These are phyloP conservation scores for Gymnarchus niloticus DNA, from an alignment of 2,113 vertebrate genomes.

Conservation along the genomic window DNA sequence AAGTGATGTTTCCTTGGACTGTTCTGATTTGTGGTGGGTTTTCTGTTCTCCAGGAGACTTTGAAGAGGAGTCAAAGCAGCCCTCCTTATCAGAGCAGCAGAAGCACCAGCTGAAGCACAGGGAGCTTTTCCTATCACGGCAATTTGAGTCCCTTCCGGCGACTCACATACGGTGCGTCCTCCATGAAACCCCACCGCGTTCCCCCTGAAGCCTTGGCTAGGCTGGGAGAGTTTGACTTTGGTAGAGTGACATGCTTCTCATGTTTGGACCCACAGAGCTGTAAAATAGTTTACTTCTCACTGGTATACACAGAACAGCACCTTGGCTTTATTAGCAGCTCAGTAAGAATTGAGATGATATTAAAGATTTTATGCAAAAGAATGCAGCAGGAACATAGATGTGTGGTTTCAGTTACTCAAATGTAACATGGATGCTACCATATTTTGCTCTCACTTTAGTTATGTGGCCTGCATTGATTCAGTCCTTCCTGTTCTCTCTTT, in stretches of 20 bases:
- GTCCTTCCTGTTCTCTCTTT: conserved; percentile 18
- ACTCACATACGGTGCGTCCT: conserved; percentile 80
- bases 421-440: background rate
- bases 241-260: background rate
- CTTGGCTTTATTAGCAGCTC: background rate
- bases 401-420: background rate
- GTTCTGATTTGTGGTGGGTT: conserved; percentile 9
- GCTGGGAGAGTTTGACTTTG: background rate
- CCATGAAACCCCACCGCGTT: background rate
- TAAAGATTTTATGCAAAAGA: background rate
- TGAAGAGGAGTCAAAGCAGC: conserved; percentile 88
- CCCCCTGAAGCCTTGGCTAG: background rate
- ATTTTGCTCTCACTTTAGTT: background rate
- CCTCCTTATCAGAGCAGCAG: conserved; percentile 73
- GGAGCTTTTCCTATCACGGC: conserved; percentile 85
- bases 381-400: too few relatives aligned
- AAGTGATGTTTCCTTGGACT: background rate
- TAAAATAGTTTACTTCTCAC: background rate
- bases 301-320: background rate
- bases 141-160: conserved; percentile 85
- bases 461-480: background rate
- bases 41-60: conserved; percentile 71
- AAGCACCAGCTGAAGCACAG: conserved; percentile 88
- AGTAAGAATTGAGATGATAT: background rate
- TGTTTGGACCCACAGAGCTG: background rate